Base-by-base conservation (phyloP, 2,113 vertebrate species). In the Petrocephalus zakoni region DNA sequence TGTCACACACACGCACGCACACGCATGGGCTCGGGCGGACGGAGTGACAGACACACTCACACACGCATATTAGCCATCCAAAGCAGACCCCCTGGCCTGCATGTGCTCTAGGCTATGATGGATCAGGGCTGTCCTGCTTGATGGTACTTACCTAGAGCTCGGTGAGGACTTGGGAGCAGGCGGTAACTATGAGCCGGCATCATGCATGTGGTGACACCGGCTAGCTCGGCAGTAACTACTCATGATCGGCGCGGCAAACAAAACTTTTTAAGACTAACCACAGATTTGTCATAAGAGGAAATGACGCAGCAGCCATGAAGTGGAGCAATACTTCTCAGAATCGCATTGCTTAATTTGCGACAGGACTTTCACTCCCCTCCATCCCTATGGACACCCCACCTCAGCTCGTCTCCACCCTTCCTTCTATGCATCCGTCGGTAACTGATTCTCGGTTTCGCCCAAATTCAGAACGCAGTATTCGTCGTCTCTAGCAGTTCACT, bases 231-330 rank as follows among this genome's bases (percentile, higher is more conserved):
- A 22, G 25, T 51, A 86, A 86, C 84, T 86, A 86, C 51, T 86
- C 84, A 86, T 86, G 29, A 86, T 86, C 52, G 29, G 52, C 84
- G 29, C 52, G 29, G 49, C 51, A 47, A 51, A 86, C n/a, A 85
- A 85, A 86, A 53, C 29, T 86, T 56, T 86, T 86, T 52, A 86
- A 86, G 84, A 56, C 51, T 55, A 49, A 55, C 84, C 84, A 42
- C 84, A 55, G 84, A 86, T 86, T 85, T 85, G 84, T 86, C 84
- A 86, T 55, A 86, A 34, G 25, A 56, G 84, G 84, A 86, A 86
- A 86, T 86, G 84, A 86, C 52, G 84, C 49, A 52, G 83, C 25
- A 52, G n/a, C 22, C 52, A 29, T 6, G 49, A 52, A 49, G 17
- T 86, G 84, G 25, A 17, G 84, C 84, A 55, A 55, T 55, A 19